Base-by-base conservation (phyloP, 2,888 invertebrate genomes). In the Brachyptera risi region DNA sequence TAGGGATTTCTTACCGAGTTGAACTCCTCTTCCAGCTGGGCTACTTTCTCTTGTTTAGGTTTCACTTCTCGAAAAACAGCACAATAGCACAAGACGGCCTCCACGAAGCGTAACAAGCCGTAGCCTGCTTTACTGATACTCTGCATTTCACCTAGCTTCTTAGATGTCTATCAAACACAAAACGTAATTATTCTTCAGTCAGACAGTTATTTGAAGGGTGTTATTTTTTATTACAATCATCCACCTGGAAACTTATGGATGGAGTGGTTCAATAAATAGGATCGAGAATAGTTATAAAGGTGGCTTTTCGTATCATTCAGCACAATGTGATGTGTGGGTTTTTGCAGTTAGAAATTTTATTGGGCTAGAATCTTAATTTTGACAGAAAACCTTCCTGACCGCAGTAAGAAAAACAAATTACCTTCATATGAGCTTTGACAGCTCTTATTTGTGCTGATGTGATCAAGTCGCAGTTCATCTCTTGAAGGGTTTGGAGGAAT, bases 51-150 rank as follows among this genome's bases (percentile, higher is more conserved):
- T 68, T 90, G 86, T 72, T 91, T 92, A 0, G 91, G 91, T 70
- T 87, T 90, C 65, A 83, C 91, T 72, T 95, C 93, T 69, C 85
- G 85, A 70, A 84, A 92, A 0, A 95, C 92, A 1, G 88, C 86
- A 71, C 92, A 95, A 74, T 94, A 96, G n/a, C 86, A 90, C 59
- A 95, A 78, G 0, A 95, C 93, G 9, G 95, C 95, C 31, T 82
- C 82, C 0, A 95, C 90, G 73, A 93, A 93, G 73, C 87, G 90
- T 9, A 92, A 79, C 7, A 96, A 78, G 5, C 93, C 93, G 62
- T 83, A 88, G 66, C 94, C 95, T 47, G 94, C 95, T 73, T 87
- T 84, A 71, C 93, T 93, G 66, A 94, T 88, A 21, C 77, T 79
- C 66, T 85, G 84, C 92, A 96, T 93, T 54, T 91, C 90, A 47